These are phyloP conservation scores for Drosophila chauvacae DNA, from an alignment of 1,140 invertebrate genomes.

Conservation along the genomic window DNA sequence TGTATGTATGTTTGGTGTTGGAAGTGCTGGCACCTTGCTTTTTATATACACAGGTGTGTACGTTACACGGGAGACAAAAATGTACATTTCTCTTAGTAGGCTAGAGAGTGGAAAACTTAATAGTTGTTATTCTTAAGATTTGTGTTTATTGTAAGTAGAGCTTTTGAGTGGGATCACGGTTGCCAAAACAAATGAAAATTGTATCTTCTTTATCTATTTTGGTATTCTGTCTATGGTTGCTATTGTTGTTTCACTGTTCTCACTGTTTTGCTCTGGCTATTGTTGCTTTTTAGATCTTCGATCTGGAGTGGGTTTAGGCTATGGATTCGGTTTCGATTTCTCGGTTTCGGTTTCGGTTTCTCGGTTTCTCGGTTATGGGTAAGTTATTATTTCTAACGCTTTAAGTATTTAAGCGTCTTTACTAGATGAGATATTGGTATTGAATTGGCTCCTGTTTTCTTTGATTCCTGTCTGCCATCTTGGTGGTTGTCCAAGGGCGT, in stretches of 20 bases:
- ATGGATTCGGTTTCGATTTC: slow-evolving; percentile 5
- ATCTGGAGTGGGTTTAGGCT: slow-evolving; percentile 9
- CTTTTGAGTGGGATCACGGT: slow-evolving; percentile 31
- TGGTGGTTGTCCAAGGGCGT: slow-evolving; percentile 2
- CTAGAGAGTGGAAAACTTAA: slow-evolving; percentile 51
- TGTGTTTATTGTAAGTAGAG: slow-evolving; percentile 27
- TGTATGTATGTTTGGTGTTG: background rate
- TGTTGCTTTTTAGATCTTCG: slow-evolving; percentile 4
- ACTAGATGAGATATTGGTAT: slow-evolving; percentile 53
- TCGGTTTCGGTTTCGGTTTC: background rate
- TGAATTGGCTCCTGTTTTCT: slow-evolving; percentile 16
- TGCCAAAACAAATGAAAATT: slow-evolving; percentile 13
- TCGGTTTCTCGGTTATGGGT: slow-evolving; percentile 3
- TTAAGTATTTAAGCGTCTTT: slow-evolving; percentile 37
- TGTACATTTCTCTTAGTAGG: slow-evolving; percentile 51
- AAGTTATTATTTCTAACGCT: slow-evolving; percentile 47
- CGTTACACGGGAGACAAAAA: slow-evolving; percentile 49
- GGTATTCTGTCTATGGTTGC: slow-evolving; percentile 4
- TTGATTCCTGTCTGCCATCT: slow-evolving; percentile 23
- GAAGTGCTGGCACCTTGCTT: slow-evolving; percentile 43
- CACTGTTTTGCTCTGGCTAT: slow-evolving; percentile 1
- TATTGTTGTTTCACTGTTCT: slow-evolving; percentile 6
- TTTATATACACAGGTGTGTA: slow-evolving; percentile 46
- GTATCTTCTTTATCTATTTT: slow-evolving; percentile 15
- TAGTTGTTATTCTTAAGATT: slow-evolving; percentile 21